These are phyloP conservation scores for Microtus ochrogaster DNA, from an alignment of 2,113 vertebrate species.

Conservation along the genomic window DNA sequence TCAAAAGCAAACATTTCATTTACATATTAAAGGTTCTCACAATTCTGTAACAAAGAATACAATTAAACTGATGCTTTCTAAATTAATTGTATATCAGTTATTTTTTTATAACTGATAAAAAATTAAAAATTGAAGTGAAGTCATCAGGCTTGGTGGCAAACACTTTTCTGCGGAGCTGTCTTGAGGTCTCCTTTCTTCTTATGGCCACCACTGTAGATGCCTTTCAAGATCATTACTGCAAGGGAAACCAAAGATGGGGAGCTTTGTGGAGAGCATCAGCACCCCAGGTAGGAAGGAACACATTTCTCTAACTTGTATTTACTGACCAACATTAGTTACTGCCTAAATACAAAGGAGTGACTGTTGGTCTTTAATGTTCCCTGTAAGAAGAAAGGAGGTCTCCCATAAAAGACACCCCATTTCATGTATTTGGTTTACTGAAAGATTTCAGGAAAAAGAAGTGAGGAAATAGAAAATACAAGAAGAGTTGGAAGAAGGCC, in stretches of 20 bases:
- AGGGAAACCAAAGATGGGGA: background rate
- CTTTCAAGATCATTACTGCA: background rate
- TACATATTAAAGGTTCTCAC: background rate
- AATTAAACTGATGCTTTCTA: background rate
- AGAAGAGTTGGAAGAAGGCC: background rate
- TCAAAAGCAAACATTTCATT: background rate
- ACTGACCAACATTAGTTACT: background rate
- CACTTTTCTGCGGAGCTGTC: background rate
- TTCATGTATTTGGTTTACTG: background rate
- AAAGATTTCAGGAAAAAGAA: conserved; percentile 25
- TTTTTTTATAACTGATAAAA: too few species aligned
- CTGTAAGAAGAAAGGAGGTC: background rate
- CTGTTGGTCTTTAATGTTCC: background rate
- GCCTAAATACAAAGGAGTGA: background rate
- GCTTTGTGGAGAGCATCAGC: background rate
- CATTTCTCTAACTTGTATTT: background rate
- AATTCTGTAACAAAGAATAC: background rate
- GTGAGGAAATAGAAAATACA: background rate
- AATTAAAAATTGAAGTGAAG: background rate
- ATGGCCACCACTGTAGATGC: background rate
- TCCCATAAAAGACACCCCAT: background rate
- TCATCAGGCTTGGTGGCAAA: background rate
- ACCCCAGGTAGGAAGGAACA: background rate
- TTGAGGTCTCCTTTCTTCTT: background rate
- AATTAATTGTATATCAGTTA: background rate